Evolutionary conservation across 2,888 invertebrate genomes (phyloP).

Genomic region (Sarcophaga rosellei): DNA sequence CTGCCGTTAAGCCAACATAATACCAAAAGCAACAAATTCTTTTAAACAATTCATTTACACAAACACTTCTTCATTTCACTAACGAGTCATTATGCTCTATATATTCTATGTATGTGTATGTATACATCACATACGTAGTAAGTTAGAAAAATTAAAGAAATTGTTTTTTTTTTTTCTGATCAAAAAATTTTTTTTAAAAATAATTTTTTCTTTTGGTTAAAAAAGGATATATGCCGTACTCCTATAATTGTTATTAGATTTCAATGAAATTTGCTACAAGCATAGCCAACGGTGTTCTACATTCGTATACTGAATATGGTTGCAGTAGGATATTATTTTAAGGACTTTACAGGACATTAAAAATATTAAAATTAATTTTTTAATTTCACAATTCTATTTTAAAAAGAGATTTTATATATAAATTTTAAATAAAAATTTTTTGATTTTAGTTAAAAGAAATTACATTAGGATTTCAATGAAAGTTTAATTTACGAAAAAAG

Average conservation of each 20-base stretch:
- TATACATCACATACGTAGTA: not conserved
- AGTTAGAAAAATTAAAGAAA: not conserved
- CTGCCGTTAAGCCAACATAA: conserved; percentile 78
- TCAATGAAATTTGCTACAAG: not conserved
- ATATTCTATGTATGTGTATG: not conserved
- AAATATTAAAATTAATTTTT: too few relatives aligned
- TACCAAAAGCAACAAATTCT: conserved; percentile 76
- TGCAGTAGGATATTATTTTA: not conserved
- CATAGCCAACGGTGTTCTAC: not conserved
- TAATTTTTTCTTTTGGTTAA: not conserved
- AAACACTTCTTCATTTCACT: conserved; percentile 50
- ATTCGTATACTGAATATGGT: not conserved
- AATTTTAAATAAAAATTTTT: too few relatives aligned
- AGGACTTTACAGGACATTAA: not conserved
- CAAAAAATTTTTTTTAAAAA: not conserved
- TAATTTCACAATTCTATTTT: too few relatives aligned
- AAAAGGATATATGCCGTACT: not conserved
- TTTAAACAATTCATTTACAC: conserved; percentile 68
- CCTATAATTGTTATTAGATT: not conserved
- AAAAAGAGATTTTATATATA: too few relatives aligned
- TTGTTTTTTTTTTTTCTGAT: not conserved
- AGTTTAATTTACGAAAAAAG: too few relatives aligned
- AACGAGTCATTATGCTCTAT: conserved; percentile 22
- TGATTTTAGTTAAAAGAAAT: too few relatives aligned
- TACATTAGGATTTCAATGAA: too few relatives aligned